Conservation (phyloP, 1,140 invertebrate species). For the Dermatophagoides farinae region DNA sequence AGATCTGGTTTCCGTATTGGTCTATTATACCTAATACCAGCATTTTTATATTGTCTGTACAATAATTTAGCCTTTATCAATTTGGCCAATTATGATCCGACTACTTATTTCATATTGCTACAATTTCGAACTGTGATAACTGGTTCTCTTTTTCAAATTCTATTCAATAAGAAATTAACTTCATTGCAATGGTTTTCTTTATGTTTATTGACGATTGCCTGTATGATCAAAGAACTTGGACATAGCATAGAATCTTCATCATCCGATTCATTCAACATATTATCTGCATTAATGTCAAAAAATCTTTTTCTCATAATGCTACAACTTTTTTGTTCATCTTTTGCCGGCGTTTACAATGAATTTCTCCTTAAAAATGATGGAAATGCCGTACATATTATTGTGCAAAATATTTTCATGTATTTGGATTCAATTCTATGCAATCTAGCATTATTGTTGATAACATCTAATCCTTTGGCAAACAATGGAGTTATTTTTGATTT, state of each 20-base stretch:
- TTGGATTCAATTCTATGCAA: slow-evolving; percentile 81
- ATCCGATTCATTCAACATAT: background rate
- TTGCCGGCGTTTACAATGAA: slow-evolving; percentile 91
- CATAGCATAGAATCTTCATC: background rate
- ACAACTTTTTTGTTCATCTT: slow-evolving; percentile 72
- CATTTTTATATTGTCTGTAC: slow-evolving; percentile 75
- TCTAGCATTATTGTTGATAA: slow-evolving; percentile 35
- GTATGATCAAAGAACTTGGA: slow-evolving; percentile 58
- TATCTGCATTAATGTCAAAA: slow-evolving; percentile 4
- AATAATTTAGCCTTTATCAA: slow-evolving; percentile 86
- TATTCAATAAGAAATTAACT: slow-evolving; percentile 67
- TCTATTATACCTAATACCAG: slow-evolving; percentile 68
- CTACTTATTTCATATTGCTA: slow-evolving; percentile 77
- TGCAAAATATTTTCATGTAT: slow-evolving; percentile 93
- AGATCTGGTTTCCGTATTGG: slow-evolving; percentile 35
- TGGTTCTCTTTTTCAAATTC: slow-evolving; percentile 67
- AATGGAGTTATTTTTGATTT: slow-evolving; percentile 9
- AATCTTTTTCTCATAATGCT: slow-evolving; percentile 28
- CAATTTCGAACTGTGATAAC: slow-evolving; percentile 80
- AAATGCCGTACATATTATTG: slow-evolving; percentile 59
- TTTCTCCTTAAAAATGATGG: slow-evolving; percentile 64
- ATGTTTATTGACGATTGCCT: slow-evolving; percentile 61
- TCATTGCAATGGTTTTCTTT: slow-evolving; percentile 72
- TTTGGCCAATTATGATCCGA: slow-evolving; percentile 71
- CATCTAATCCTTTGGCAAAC: background rate